Base-by-base conservation (phyloP, 2,888 invertebrate species). In the Dysmachus trigonus region DNA sequence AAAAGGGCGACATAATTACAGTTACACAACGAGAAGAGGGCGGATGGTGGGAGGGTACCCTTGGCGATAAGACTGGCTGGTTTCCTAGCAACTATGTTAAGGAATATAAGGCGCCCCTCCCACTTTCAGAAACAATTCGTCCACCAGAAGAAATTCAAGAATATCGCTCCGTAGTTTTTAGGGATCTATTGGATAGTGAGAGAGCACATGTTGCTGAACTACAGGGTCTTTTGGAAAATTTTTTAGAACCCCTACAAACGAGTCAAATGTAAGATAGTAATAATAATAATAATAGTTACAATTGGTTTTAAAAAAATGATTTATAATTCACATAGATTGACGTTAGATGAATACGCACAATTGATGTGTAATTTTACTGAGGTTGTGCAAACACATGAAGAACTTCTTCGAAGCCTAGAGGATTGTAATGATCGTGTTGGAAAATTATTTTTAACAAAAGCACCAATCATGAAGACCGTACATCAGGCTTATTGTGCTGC, bases 41-140 rank as follows among this genome's bases (percentile, higher is more conserved):
- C 85, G 99, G 99, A 72, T 99, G 99, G 99, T 99, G 99, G 99
- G 99, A 99, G 93, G 99, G 99, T 15, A 99, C 99, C 8, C 93
- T 99, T 79, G 95, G 96, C 87, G 98, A 97, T 89, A 97, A 97
- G 91, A 99, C 99, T 88, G 99, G 98, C 90, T 99, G 99, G 99
- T 99, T 99, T 93, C 99, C 99, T 87, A 97, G 97, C 91, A 99
- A 99, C 93, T 99, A 98, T 94, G 98, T 98, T 87, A 96, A 96
- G 90, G 98, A 98, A 92, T 95, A 95, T 91, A 97, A 96, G 88
- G 91, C 91, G 85, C 90, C 91, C 83, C 88, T 92, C 86, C 92
- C 94, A 7, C 93, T 94, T 41, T 94, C 95, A 90, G 94, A 95
- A 85, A 94, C 95, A 62, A 94, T 94, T 88, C 91, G 94, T 89